Evolutionary conservation across 1,140 invertebrate genomes (phyloP), one percentile per base, ranked within the genome.

Genomic region (Drosophila funebris): DNA sequence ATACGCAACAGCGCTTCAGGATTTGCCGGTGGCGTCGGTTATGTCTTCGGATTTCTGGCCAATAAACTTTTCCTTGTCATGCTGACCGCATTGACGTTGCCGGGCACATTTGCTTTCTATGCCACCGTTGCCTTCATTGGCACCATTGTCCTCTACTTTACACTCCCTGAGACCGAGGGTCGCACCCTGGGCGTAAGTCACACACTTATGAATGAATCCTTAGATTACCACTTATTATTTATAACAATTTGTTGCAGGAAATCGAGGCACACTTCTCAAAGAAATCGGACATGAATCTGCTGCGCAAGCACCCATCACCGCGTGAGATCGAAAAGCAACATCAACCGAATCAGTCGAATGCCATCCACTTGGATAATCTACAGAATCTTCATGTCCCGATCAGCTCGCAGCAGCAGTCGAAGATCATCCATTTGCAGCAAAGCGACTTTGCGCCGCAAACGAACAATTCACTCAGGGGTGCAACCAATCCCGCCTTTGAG

Each of bases 91-190:
- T 79, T 96, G 18, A 94, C 94, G 0, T 90, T 96, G 14, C 93
- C 94, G 14, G 95, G 95, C 2, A 95, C 94, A 0, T 96, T 96
- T 75, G 93, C 94, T 24, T 93, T 96, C 41, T 94, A 92, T 53
- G 90, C 90, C 11, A 60, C 39, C 0, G 83, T 92, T 6, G 87
- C 96, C 33, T 94, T 97, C 53, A 53, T 94, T 3, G 95, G 95
- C 3, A 90, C 94, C 5, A 52, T 93, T 1, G 57, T 92, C 1
- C 76, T 95, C 1, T 94, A 94, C 68, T 93, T 93, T 44, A 88
- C 92, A 4, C 71, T 94, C 6, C 91, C 91, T 9, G 93, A 98
- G 93, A 98, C 97, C 0, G 97, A 98, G 91, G 96, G 96, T 0
- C 95, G 95, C 83, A 95, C 95, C 0, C 91, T 97, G 3, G 81